Evolutionary conservation across 2,888 invertebrate species (phyloP), one percentile per base, ranked within the genome.

Genomic region (Biston stratarius): DNA sequence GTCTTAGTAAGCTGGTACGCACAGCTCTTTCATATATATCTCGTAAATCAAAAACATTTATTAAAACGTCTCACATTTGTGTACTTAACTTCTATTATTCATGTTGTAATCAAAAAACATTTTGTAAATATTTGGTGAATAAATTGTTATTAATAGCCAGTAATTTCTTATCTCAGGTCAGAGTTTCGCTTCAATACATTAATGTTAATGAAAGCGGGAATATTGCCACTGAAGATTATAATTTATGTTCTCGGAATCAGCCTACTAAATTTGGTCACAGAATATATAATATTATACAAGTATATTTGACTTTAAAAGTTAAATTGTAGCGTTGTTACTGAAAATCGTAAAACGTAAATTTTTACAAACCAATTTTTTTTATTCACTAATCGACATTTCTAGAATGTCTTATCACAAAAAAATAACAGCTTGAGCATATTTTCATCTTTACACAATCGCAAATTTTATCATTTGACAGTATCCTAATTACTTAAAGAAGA

Each of bases 1-100:
- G 45, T 77, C 74, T 79, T 15, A 10, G 57, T 58, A 34, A 12
- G 38, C 33, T 66, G 84, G 88, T 82, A 83, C 85, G 84, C 85
- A 87, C 80, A 82, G 82, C 85, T 87, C 61, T 62, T 89, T 86
- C 87, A 86, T 85, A 86, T 85, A 86, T 84, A 83, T 77, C 80
- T 81, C 86, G 81, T 91, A 90, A 90, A 91, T 90, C 90, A 90
- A 83, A 77, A 82, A 82, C 77, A 84, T 83, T 79, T 85, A 91
- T 91, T 90, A 89, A 90, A 90, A 89, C 83, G 79, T 80, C 57
- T 76, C 74, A 82, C 78, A 79, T 82, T 82, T 77, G 74, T 65
- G 52, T 58, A 73, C 77, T 74, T 76, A 62, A 47, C 24, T 44
- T 0, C 15, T 14, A 24, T 38, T 59, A 38, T 36, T 53, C 12